Evolutionary conservation across 1,140 invertebrate species (phyloP).

Genomic region (Drosophila rufa): DNA sequence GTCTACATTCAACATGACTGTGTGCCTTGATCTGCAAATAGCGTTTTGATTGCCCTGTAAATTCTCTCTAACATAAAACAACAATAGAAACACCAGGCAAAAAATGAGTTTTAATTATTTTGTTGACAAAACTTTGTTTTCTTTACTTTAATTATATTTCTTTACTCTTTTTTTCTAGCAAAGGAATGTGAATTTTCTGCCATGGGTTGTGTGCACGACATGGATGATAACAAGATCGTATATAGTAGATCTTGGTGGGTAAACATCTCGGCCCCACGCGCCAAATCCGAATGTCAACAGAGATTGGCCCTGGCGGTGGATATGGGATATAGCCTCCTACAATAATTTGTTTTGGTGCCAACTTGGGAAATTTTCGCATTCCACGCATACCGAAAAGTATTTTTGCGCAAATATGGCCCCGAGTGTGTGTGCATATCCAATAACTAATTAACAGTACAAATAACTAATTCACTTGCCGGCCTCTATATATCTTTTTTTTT

Average conservation of each 20-base stretch:
- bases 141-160: slow-evolving; percentile 53
- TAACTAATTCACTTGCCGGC: slow-evolving; percentile 38
- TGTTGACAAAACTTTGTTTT: slow-evolving; percentile 71
- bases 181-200: slow-evolving; percentile 66
- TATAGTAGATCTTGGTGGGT: slow-evolving; percentile 62
- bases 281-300: slow-evolving; percentile 72
- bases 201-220: slow-evolving; percentile 24
- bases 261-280: slow-evolving; percentile 67
- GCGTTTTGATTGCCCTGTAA: slow-evolving; percentile 48
- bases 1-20: slow-evolving; percentile 32
- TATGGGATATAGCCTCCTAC: slow-evolving; percentile 13
- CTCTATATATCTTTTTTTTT: not conserved
- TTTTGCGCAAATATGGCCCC: slow-evolving; percentile 53
- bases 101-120: slow-evolving; percentile 66
- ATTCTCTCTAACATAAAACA: slow-evolving; percentile 58
- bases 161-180: slow-evolving; percentile 39
- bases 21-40: slow-evolving; percentile 38
- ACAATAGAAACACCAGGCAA: slow-evolving; percentile 17
- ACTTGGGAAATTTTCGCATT: slow-evolving; percentile 68
- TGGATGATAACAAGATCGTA: slow-evolving; percentile 42
- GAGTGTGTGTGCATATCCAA: slow-evolving; percentile 38
- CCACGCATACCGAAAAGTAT: slow-evolving; percentile 60
- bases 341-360: slow-evolving; percentile 49
- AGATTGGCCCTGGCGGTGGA: slow-evolving; percentile 30
- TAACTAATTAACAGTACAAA: slow-evolving; percentile 73